phyloP scores from a whole-genome alignment of 2,888 invertebrate species.

The Griposia aprilina region DNA sequence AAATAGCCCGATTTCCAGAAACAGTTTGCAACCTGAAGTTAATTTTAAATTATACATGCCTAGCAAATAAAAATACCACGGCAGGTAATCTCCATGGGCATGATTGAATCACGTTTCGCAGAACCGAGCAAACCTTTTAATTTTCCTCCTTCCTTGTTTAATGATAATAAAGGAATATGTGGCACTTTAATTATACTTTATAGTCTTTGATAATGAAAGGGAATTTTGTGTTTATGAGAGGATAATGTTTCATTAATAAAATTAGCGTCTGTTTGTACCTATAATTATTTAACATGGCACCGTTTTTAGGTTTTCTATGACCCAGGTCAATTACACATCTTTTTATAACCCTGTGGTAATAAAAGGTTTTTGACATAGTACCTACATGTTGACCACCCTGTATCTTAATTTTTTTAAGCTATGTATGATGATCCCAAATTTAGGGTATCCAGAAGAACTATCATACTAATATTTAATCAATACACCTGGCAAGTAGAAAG shows the following conservation, averaged over 20 bases:
- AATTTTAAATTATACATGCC: constrained; percentile 34
- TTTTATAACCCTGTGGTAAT: neutral
- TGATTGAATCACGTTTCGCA: constrained; percentile 37
- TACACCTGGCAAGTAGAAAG: too few relatives aligned
- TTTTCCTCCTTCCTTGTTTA: constrained; percentile 44
- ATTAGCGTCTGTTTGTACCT: neutral
- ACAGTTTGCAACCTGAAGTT: constrained; percentile 16
- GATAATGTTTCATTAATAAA: neutral
- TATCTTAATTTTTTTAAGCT: neutral
- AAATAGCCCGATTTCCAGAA: neutral
- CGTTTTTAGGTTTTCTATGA: neutral
- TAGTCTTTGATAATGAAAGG: neutral
- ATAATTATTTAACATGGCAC: neutral
- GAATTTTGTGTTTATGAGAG: neutral
- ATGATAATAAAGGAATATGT: constrained; percentile 16
- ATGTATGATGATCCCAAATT: neutral
- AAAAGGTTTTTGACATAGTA: neutral
- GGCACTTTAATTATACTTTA: constrained; percentile 12
- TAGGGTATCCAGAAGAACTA: neutral
- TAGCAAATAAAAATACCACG: constrained; percentile 30
- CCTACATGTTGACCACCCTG: neutral
- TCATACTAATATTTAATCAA: neutral
- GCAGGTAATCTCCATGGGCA: constrained; percentile 14
- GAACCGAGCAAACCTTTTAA: constrained; percentile 24
- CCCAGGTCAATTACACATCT: neutral